Percentiles rank a stretch among this genome's conserved stretches.
phyloP scores from a whole-genome alignment of 2,113 vertebrate species.

The Platichthys stellatus region DNA sequence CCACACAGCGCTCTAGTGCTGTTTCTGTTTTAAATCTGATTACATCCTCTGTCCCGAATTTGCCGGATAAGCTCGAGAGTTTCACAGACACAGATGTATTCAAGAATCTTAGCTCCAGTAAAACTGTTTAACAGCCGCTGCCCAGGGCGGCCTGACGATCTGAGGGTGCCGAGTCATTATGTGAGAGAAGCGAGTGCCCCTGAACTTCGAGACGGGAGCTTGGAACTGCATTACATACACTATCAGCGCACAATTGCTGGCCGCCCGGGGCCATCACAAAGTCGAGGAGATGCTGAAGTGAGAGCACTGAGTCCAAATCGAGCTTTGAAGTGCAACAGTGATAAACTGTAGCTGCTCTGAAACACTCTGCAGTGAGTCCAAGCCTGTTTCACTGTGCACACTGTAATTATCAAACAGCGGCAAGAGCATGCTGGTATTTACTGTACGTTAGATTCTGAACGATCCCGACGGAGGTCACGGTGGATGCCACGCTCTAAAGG shows the following conservation, averaged over 20 bases:
- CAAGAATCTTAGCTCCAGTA: conserved; percentile 62
- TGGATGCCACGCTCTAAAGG: conserved; percentile 53
- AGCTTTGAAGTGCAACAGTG: conserved; percentile 58
- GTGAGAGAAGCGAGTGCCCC: conserved; percentile 59
- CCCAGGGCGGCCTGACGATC: conserved; percentile 52
- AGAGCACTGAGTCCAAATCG: conserved; percentile 55
- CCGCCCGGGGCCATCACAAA: conserved; percentile 75
- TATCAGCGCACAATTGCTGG: conserved; percentile 55
- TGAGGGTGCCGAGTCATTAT: conserved; percentile 54
- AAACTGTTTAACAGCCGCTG: conserved; percentile 61
- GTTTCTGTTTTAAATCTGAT: conserved; percentile 41
- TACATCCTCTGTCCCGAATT: conserved; percentile 34
- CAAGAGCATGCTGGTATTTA: conserved; percentile 31
- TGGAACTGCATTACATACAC: conserved; percentile 62
- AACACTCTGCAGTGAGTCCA: conserved; percentile 32
- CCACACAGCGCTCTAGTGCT: conserved; percentile 39
- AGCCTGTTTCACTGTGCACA: conserved; percentile 21
- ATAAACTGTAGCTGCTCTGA: conserved; percentile 42
- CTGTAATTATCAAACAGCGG: conserved; percentile 1
- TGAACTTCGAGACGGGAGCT: conserved; percentile 61
- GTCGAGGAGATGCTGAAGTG: conserved; percentile 55
- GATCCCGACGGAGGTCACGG: conserved; percentile 45
- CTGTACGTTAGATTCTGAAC: conserved; percentile 49
- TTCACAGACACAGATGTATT: conserved; percentile 60
- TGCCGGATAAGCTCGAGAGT: conserved; percentile 51